Evolutionary conservation across 2,113 vertebrate species (phyloP).

Genomic region (Toxostoma redivivum): DNA sequence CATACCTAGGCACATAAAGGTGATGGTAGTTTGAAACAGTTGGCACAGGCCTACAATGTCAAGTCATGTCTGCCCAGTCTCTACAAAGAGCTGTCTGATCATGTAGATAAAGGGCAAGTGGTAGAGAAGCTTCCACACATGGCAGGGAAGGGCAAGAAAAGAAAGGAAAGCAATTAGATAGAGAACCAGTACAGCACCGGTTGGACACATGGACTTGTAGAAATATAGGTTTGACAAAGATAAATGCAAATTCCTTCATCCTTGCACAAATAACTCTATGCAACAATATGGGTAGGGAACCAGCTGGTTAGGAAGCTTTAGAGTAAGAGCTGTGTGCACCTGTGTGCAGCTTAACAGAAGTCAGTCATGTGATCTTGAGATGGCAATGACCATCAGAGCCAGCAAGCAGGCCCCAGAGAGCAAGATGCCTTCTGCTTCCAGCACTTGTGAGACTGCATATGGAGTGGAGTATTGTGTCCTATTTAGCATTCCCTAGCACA

Average conservation of each 20-base stretch:
- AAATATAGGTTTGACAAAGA: not conserved
- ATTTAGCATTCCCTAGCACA: not conserved
- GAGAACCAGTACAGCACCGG: accelerated
- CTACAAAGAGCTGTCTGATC: not conserved
- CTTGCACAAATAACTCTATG: not conserved
- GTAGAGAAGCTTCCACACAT: not conserved
- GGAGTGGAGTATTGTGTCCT: not conserved
- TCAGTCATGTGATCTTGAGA: not conserved
- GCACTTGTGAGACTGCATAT: not conserved
- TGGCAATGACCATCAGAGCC: not conserved
- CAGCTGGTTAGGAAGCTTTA: not conserved
- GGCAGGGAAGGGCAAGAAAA: not conserved
- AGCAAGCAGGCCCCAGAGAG: not conserved
- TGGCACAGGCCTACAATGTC: too few relatives aligned
- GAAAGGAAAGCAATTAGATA: not conserved
- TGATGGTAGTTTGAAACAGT: not conserved
- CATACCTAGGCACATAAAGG: not conserved
- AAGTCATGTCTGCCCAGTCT: not conserved
- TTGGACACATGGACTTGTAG: accelerated
- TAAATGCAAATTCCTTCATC: not conserved
- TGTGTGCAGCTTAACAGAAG: not conserved
- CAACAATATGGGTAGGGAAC: not conserved
- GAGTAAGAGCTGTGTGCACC: accelerated
- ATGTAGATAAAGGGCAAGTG: accelerated
- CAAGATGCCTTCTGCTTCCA: not conserved